Base-by-base conservation (phyloP, 2,113 vertebrate genomes). In the Cyphomyrus discorhynchus region DNA sequence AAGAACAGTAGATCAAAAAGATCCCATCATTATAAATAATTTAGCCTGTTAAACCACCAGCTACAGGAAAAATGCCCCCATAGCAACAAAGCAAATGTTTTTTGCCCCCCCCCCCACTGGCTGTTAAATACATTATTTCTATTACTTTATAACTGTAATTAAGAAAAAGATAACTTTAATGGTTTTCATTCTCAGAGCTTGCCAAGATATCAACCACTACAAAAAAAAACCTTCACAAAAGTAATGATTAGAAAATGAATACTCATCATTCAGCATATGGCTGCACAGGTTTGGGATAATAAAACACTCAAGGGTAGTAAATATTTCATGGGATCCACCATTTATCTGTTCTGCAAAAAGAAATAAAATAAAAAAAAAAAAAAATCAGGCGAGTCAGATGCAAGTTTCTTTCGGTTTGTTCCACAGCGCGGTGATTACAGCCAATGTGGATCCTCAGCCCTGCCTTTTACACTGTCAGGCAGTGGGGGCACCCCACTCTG, bases 11-110 rank as follows among this genome's bases (percentile, higher is more conserved):
- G 90, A 94, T 93, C 90, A 94, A 91, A 92, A 91, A 91, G 91
- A 94, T 94, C 92, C 93, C 91, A 10, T 87, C 53, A 49, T 89
- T 89, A 93, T 95, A 92, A 96, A 95, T 95, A 92, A 95, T 94
- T 94, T 80, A 95, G 92, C 89, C 91, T 5, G 11, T 74, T 49
- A 47, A 93, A 94, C 92, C 90, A 93, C 90, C 90, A 94, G 92
- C 90, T 89, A 90, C 91, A 90, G 53, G 88, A 91, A 86, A 56
- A 88, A 91, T 31, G 89, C 89, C 90, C 56, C 89, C 21, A 90
- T 52, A 84, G 86, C 58, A 35, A 92, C 77, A 13, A 45, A 90
- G 90, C 86, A 86, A 87, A 86, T 88, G 86, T 84, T 89, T 87
- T 87, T 89, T 27, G 21, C 91, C 89, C 84, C 46, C 47, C 39